A percentile compares a stretch with the other conserved stretches of the same genome.
Evolutionary conservation across 2,113 vertebrate genomes (phyloP).

Genomic region (Festucalex cinctus): DNA sequence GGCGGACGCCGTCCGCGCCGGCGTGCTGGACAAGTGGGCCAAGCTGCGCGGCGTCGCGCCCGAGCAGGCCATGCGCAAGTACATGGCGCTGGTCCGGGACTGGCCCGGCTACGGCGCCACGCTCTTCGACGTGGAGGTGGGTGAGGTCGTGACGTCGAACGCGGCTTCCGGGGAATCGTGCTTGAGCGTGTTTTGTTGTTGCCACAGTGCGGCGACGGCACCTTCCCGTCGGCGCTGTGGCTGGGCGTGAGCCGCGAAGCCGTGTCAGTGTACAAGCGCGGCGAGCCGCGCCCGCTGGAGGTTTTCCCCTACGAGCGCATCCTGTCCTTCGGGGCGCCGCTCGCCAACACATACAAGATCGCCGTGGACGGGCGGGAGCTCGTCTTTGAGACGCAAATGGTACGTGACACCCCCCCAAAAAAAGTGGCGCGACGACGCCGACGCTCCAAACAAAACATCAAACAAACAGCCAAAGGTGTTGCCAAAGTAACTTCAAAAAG

Average conservation of each 20-base stretch:
- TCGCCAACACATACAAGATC: conserved; percentile 90
- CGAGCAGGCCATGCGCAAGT: conserved; percentile 90
- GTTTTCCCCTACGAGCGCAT: conserved; percentile 93
- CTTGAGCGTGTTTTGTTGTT: too few species aligned
- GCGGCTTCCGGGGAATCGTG: too few species aligned
- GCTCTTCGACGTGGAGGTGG: conserved; percentile 94
- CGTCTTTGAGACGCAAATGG: conserved; percentile 90
- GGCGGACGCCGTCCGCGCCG: conserved; percentile 75
- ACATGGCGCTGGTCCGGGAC: conserved; percentile 91
- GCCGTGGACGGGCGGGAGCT: conserved; percentile 89
- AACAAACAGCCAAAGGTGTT: too few species aligned
- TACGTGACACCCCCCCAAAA: too few species aligned
- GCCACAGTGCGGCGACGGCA: conserved; percentile 82
- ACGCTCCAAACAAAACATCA: too few species aligned
- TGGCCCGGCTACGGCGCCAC: conserved; percentile 96
- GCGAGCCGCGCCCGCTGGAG: conserved; percentile 87
- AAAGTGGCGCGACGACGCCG: too few species aligned
- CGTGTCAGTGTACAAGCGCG: conserved; percentile 92
- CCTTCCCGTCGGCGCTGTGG: conserved; percentile 90
- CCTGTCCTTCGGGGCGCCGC: conserved; percentile 90
- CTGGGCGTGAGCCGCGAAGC: conserved; percentile 88
- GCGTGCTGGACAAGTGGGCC: conserved; percentile 91
- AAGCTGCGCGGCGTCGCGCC: conserved; percentile 88
- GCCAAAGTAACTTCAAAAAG: too few species aligned
- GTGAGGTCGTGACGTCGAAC: too few species aligned